Evolutionary conservation across 2,113 vertebrate species (phyloP), one percentile per base, ranked within the genome.

Genomic region (Callocephalon fimbriatum): DNA sequence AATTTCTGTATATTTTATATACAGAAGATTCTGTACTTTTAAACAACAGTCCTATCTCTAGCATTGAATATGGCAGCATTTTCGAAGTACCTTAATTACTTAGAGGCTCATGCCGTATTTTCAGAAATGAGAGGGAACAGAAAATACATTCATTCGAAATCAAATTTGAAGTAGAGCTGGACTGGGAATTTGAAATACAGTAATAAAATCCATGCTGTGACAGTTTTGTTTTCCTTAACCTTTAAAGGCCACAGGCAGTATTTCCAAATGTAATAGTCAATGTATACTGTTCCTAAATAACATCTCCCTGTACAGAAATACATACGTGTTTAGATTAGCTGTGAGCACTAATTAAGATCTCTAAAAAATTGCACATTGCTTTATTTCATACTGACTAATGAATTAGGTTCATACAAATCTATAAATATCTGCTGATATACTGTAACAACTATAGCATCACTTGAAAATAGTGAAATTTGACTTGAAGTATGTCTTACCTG

Each of bases 401-500:
- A 3, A 3, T 77, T 66, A 74, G 31, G 48, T 31, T 86, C 40
- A 61, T 31, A 85, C 6, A 82, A 59, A 56, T 7, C 20, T 27
- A 8, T 21, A 72, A 86, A 4, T 45, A 81, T n/a, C 59, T 58
- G 45, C 42, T 72, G 50, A 70, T 50, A 67, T 0, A 66, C 21
- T 58, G 14, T 13, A 91, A 74, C 15, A 92, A 59, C 40, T 50
- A 62, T 5, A 77, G 5, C 8, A 70, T 45, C 68, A 74, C 62
- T 61, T 83, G 63, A 48, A 73, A 65, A 89, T 3, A 79, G 20
- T 54, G 63, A 81, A 9, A 88, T 56, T 63, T 50, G 47, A 29
- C 47, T 75, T 58, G 77, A 90, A 62, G 47, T 8, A 1, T 32
- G 15, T 88, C 96, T 97, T 98, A 99, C 99, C 99, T 84, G 99